A percentile compares a stretch with the other conserved stretches of the same genome.
These are phyloP conservation scores for Tragelaphus buxtoni DNA, from an alignment of 2,113 vertebrate genomes.

Conservation along the genomic window DNA sequence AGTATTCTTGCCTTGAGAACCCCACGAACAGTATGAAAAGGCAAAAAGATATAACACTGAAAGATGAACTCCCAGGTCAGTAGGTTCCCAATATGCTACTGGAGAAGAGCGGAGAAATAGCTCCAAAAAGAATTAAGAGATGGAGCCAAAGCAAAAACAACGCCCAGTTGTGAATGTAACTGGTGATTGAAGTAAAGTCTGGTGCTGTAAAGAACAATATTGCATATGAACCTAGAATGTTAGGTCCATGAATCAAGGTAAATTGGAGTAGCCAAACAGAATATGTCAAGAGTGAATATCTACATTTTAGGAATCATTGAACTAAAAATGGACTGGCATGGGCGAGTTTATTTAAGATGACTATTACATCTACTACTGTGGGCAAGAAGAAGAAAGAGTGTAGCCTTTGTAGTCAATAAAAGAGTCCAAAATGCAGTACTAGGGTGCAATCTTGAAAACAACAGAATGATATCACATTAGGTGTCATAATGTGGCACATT, in stretches of 20 bases:
- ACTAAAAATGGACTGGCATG: background rate
- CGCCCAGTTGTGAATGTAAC: background rate
- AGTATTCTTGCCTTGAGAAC: background rate
- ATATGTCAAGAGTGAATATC: background rate
- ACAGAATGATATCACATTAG: background rate
- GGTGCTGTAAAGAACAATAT: background rate
- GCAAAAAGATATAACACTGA: background rate
- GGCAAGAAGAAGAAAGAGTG: background rate
- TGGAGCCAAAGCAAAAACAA: background rate
- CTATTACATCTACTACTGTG: background rate
- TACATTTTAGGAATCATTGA: background rate
- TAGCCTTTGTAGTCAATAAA: background rate
- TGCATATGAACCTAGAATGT: background rate
- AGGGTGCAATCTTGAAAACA: background rate
- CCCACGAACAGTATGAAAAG: background rate
- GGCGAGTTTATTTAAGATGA: background rate
- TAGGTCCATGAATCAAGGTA: background rate
- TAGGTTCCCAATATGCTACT: background rate
- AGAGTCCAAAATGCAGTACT: background rate
- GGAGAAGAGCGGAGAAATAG: background rate
- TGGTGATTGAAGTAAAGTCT: background rate
- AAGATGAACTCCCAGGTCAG: background rate
- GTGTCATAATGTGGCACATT: background rate
- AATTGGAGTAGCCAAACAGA: background rate
- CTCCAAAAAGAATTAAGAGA: background rate